Conservation (phyloP, 53 echinoderm and acorn worm species). For the Patiria pectinifera region DNA sequence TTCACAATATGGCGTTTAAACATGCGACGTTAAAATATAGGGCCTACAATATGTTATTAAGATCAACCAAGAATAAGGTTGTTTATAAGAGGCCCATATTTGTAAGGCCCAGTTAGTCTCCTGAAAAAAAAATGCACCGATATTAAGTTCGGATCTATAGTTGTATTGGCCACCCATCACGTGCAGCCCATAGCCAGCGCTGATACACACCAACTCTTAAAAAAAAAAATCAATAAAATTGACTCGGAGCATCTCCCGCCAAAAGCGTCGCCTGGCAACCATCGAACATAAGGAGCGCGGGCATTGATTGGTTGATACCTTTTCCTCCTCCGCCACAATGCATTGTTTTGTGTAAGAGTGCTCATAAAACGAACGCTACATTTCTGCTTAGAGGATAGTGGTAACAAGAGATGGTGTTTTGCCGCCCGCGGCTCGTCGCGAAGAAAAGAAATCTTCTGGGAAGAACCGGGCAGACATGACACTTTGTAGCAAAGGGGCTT, state of each 20-base stretch:
- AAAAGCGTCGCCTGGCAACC: not conserved
- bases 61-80: too few relatives aligned
- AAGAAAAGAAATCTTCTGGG: not conserved
- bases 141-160: too few relatives aligned
- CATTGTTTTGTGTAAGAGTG: not conserved
- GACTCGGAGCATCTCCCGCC: constrained; percentile 1
- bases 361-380: not conserved
- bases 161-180: not conserved
- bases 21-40: too few relatives aligned
- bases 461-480: not conserved
- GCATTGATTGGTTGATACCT: not conserved
- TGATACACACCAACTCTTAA: too few relatives aligned
- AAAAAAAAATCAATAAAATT: not conserved
- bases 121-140: too few relatives aligned
- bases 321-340: not conserved
- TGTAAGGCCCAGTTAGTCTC: too few relatives aligned
- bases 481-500: not conserved
- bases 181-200: not conserved
- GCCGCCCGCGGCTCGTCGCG: not conserved
- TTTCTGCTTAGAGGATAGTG: not conserved
- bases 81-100: too few relatives aligned
- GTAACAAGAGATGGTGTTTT: not conserved
- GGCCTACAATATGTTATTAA: too few relatives aligned
- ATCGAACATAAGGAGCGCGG: not conserved
- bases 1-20: too few relatives aligned